A percentile compares a stretch with the other conserved stretches of the same genome.
Evolutionary conservation across 2,113 vertebrate genomes (phyloP).

Genomic region (Tympanuchus pallidicinctus): DNA sequence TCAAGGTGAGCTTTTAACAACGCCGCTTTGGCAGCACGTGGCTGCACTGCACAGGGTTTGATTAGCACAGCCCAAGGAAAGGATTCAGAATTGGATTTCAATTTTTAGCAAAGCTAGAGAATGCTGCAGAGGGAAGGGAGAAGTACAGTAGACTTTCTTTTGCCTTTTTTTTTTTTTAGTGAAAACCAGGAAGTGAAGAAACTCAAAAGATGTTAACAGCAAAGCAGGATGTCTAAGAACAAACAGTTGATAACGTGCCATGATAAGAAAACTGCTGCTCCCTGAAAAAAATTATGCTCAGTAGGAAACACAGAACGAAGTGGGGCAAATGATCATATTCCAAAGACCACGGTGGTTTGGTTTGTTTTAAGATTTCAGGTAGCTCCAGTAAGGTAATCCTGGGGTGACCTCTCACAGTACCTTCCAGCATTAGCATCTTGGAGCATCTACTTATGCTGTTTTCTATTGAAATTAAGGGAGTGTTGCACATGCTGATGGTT

Average conservation of each 20-base stretch:
- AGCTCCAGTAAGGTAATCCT: neutral
- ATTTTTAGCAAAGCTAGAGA: neutral
- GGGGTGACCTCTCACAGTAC: neutral
- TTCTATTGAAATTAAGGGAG: neutral
- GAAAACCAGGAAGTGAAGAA: conserved; percentile 65
- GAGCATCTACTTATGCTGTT: neutral
- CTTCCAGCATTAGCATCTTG: neutral
- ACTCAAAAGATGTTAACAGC: conserved; percentile 62
- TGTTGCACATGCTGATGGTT: fast-evolving
- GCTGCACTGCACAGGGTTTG: neutral
- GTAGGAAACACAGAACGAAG: neutral
- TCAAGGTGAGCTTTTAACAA: neutral
- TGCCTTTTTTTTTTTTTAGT: neutral
- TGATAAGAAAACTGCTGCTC: conserved; percentile 62
- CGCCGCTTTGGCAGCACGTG: fast-evolving
- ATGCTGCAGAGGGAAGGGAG: neutral
- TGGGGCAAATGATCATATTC: neutral
- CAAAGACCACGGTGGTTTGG: neutral
- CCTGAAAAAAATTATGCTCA: neutral
- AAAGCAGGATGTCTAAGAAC: conserved; percentile 14
- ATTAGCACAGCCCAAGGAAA: neutral
- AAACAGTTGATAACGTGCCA: conserved; percentile 21
- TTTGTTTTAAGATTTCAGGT: neutral
- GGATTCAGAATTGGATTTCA: neutral
- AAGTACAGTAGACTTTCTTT: neutral